Base-by-base conservation (phyloP, 2,888 invertebrate species). In the Malthinus flaveolus region DNA sequence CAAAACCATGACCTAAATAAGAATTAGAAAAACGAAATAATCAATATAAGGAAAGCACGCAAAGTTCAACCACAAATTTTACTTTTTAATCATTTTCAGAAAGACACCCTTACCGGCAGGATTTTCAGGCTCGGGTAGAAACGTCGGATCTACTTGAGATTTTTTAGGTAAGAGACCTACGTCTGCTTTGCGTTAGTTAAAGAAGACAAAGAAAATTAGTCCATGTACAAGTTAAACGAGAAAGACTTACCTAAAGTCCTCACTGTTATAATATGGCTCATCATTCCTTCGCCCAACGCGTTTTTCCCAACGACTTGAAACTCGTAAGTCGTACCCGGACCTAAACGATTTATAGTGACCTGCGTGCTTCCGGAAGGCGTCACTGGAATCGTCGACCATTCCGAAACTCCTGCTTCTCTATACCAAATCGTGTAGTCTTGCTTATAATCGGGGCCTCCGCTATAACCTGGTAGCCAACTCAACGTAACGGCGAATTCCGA, bases 361-460 rank as follows among this genome's bases (percentile, higher is more conserved):
- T 87, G 82, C 9, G 95, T 95, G 74, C 92, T 91, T 66, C 95
- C 95, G 52, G 93, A 90, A 1, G 95, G 96, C 44, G 93, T 92
- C 50, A 97, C 96, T 9, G 93, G 92, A 71, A 97, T 92, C 62
- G 93, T 95, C 66, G 90, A 89, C 96, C 96, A 97, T 71, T 95
- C 93, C 33, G 90, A 87, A 69, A 88, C 88, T 56, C 93, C 94
- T 0, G 90, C 88, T 80, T 93, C 92, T 54, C 94, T 84, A 79
- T 94, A 94, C 96, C 95, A 96, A 73, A 97, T 90, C 66, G 94
- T 91, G 79, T 96, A 97, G 79, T 93, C 92, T 78, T 97, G 97
- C 77, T 93, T 92, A 81, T 93, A 95, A 81, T 94, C 93, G 9
- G 93, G 93, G 15, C 96, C 96, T 45, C 96, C 97, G 71, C 95